phyloP scores from a whole-genome alignment of 1,140 invertebrate genomes.

The Acromyrmex charruanus region DNA sequence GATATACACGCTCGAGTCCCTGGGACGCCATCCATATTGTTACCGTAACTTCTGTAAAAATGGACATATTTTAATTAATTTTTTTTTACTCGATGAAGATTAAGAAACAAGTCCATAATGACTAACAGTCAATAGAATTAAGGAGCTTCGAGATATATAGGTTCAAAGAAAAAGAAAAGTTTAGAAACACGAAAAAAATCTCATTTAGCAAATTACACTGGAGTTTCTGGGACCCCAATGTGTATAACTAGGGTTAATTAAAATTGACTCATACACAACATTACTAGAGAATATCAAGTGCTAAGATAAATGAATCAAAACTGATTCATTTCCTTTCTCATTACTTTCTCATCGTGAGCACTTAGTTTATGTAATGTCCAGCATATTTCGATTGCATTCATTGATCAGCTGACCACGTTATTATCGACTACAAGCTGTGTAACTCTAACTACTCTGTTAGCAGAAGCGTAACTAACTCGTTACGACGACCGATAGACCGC shows the following conservation, averaged over 20 bases:
- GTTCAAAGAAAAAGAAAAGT: no score
- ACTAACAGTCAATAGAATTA: no score
- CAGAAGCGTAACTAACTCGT: constrained; percentile 66
- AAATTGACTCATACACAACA: background rate
- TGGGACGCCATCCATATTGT: no score
- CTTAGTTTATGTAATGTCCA: background rate
- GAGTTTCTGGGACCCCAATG: no score
- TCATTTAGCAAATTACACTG: no score
- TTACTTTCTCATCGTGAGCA: background rate
- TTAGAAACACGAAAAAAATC: background rate
- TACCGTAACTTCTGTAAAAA: no score
- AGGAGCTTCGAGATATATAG: no score
- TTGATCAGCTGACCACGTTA: constrained; percentile 19
- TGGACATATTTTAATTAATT: no score
- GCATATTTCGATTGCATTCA: constrained; percentile 13
- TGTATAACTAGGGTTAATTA: background rate
- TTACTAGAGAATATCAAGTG: background rate
- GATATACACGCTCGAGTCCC: no score
- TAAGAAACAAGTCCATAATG: no score
- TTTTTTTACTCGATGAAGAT: no score
- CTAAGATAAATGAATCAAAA: background rate
- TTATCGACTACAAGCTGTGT: constrained; percentile 41
- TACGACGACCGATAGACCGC: constrained; percentile 66
- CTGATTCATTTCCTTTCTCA: background rate
- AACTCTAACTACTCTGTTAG: constrained; percentile 51